A percentile compares a stretch with the other conserved stretches of the same genome.
These are phyloP conservation scores for Hypolimnas misippus DNA, from an alignment of 2,888 invertebrate genomes.

Conservation along the genomic window DNA sequence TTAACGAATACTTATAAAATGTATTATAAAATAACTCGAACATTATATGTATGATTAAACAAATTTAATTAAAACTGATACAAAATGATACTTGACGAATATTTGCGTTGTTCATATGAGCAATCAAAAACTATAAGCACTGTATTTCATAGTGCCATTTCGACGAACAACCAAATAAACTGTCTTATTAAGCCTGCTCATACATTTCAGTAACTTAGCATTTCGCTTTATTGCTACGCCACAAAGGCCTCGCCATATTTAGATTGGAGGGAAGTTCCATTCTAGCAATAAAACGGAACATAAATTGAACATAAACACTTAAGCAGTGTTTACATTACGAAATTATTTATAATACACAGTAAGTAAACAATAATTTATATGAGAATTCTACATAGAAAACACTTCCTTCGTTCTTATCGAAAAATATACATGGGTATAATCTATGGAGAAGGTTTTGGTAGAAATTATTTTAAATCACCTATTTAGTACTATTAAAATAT, in stretches of 20 bases:
- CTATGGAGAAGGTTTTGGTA: too few relatives aligned
- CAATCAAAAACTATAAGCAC: neutral
- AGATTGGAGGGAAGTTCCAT: conserved; percentile 41
- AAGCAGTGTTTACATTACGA: neutral
- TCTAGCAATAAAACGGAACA: conserved; percentile 44
- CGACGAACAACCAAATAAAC: conserved; percentile 17
- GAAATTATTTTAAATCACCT: too few relatives aligned
- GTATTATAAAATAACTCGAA: too few relatives aligned
- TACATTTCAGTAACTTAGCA: conserved; percentile 17
- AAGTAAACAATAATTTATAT: too few relatives aligned
- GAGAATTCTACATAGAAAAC: neutral
- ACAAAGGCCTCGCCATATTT: conserved; percentile 25
- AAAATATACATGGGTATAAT: too few relatives aligned
- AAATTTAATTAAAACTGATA: too few relatives aligned
- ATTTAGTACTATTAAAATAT: too few relatives aligned
- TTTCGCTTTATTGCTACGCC: conserved; percentile 23
- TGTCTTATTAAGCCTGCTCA: conserved; percentile 19
- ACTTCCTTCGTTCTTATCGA: too few relatives aligned
- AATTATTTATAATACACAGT: neutral
- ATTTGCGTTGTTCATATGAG: neutral
- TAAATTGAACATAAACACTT: conserved; percentile 41
- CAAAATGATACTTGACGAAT: too few relatives aligned
- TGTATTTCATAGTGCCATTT: conserved; percentile 14
- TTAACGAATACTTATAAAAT: too few relatives aligned
- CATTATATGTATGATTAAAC: too few relatives aligned